Base-by-base conservation (phyloP, 2,888 invertebrate species). In the Linyphia triangularis region DNA sequence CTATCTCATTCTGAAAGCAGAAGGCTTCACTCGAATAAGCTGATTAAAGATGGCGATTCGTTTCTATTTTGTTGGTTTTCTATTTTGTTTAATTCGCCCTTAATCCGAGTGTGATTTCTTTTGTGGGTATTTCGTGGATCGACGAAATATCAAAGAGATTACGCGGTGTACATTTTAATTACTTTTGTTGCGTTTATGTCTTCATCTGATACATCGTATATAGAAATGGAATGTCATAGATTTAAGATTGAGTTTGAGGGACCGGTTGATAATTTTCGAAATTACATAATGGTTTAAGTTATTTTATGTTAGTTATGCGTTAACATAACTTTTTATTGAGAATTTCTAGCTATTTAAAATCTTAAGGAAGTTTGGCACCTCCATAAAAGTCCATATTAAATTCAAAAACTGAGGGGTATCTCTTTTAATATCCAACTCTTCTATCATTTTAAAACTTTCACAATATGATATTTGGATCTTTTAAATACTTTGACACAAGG, bases 1-100 rank as follows among this genome's bases (percentile, higher is more conserved):
- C 86, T 88, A 88, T 88, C 86, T 88, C 75, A 69, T 81, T 51
- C 43, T 57, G 75, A 40, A 33, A 65, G 6, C n/a, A 13, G 63
- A 79, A 73, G 67, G 67, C 79, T 79, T 65, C 22, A 22, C 33
- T 40, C 40, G 72, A 72, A 85, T 85, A 70, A 79, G 30, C 59
- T 69, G 70, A 77, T 77, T 30, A 63, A 70, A 70, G 43, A 70
- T 43, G 51, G 51, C 24, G 24, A 9, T 22, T 22, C 24, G 70
- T 16, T 61, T 77, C 59, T 63, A 16, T 37, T 26, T 77, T 40
- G 24, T 63, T 77, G 10, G 65, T 65, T 43, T 37, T 77, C 13
- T 16, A 5, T 13, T 26, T 40, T 63, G 43, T 70, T 30, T 73
- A 30, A 37, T 70, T 77, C 63, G n/a, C 40, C 40, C 37, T 26